phyloP scores from a whole-genome alignment of 2,113 vertebrate species.

The Pitta sordida region DNA sequence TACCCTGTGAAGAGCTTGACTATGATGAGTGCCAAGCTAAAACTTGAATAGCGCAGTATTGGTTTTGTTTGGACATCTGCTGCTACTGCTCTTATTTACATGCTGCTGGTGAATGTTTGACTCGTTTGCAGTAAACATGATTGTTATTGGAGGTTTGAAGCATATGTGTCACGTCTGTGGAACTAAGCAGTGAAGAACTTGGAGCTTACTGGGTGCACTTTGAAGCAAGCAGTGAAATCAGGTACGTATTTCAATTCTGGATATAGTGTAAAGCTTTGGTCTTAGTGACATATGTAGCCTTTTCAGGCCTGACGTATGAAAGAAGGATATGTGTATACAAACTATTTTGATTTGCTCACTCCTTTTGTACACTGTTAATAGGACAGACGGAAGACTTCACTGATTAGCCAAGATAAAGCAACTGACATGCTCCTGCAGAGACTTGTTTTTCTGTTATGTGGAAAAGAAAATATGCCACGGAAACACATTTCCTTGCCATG shows the following conservation, averaged over 20 bases:
- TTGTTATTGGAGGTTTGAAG: background rate
- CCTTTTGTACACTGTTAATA: background rate
- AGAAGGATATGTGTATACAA: background rate
- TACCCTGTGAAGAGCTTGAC: background rate
- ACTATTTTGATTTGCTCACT: background rate
- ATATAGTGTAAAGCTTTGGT: background rate
- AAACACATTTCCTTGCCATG: background rate
- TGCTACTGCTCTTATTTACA: conserved; percentile 25
- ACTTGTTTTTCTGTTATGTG: background rate
- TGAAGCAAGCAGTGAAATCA: background rate
- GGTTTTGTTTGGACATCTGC: conserved; percentile 46
- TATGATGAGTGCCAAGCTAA: background rate
- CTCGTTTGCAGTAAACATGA: conserved; percentile 19
- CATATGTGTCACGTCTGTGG: background rate
- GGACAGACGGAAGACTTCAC: background rate
- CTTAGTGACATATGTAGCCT: background rate
- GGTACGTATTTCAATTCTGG: background rate
- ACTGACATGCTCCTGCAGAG: background rate
- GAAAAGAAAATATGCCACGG: background rate
- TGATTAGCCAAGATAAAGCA: background rate
- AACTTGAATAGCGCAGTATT: background rate
- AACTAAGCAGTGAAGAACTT: background rate
- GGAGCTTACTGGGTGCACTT: background rate
- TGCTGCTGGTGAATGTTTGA: background rate
- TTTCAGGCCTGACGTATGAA: background rate